Evolutionary conservation across 2,888 invertebrate genomes (phyloP), one percentile per base, ranked within the genome.

Genomic region (Choreutis nemorana): DNA sequence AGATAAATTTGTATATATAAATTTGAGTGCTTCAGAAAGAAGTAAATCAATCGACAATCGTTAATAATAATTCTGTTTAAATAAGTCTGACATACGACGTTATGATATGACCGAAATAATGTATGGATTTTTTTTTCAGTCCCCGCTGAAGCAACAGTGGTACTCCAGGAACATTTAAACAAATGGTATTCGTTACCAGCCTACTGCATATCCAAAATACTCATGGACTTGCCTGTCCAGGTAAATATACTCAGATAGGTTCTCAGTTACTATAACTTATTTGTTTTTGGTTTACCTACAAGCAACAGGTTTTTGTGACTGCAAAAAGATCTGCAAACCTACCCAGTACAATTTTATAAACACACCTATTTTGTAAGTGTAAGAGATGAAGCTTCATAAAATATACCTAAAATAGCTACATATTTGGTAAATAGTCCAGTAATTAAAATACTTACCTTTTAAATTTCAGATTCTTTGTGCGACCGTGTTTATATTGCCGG

Each of bases 181-280:
- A 87, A 87, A 55, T 91, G 90, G 90, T 90, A 91, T 55, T 84
- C 85, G 5, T 56, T 90, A 18, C 79, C 82, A 35, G 81, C 86
- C 1, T 90, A 90, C 55, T 90, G 88, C 50, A 60, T 84, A n/a
- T 85, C 89, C 0, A 90, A 89, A 62, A 82, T 89, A 3, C 55
- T 89, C 37, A 85, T 89, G 1, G 90, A 90, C 50, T 56, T 90
- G 45, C 90, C 90, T 0, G 75, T 90, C 52, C 89, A 89, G 82
- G 89, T 86, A 39, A 38, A 8, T 2, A 2, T 6, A 11, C 7
- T 30, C 22, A 10, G 14, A 15, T 23, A 5, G 1, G 23, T 23
- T 18, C 23, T 23, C 23, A 23, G 23, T 6, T 20, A 20, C 21
- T 2, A 20, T 9, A 20, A 20, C 21, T 8, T 20, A 20, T n/a